These are phyloP conservation scores for Dolichomitus sp. DNA, from an alignment of 2,888 invertebrate genomes.

Conservation along the genomic window DNA sequence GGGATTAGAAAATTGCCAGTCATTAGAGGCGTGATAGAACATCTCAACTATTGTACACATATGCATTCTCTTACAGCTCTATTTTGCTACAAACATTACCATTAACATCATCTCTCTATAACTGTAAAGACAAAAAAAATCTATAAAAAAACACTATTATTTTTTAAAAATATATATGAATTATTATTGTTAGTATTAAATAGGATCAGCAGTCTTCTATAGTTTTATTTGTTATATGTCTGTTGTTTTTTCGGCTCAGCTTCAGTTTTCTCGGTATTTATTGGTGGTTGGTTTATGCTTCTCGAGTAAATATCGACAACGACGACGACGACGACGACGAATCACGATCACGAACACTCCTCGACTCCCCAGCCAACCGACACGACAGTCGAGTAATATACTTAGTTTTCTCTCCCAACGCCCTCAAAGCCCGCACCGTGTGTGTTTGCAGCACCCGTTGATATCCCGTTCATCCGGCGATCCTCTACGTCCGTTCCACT, in stretches of 20 bases:
- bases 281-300: neutral
- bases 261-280: conserved; percentile 11
- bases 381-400: conserved; percentile 52
- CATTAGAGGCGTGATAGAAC: conserved; percentile 53
- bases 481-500: conserved; percentile 52
- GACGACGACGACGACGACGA: conserved; percentile 56
- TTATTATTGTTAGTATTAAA: conserved; percentile 3
- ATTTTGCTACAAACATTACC: neutral
- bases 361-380: conserved; percentile 50
- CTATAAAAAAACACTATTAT: conserved; percentile 40
- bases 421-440: conserved; percentile 63
- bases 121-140: too few species aligned
- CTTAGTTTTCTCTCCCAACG: conserved; percentile 58
- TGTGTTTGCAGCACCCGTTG: conserved; percentile 61
- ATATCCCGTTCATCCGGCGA: conserved; percentile 59
- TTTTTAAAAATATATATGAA: neutral
- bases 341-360: conserved; percentile 63
- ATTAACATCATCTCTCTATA: too few species aligned
- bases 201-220: conserved; percentile 36
- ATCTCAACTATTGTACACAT: conserved; percentile 44
- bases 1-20: conserved; percentile 58
- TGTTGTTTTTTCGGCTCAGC: conserved; percentile 23
- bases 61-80: neutral
- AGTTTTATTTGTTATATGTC: conserved; percentile 28
- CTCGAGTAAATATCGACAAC: conserved; percentile 9